Percentiles rank a stretch among this genome's conserved stretches.
Evolutionary conservation across 2,888 invertebrate species (phyloP).

Genomic region (Drosophila prostipennis): DNA sequence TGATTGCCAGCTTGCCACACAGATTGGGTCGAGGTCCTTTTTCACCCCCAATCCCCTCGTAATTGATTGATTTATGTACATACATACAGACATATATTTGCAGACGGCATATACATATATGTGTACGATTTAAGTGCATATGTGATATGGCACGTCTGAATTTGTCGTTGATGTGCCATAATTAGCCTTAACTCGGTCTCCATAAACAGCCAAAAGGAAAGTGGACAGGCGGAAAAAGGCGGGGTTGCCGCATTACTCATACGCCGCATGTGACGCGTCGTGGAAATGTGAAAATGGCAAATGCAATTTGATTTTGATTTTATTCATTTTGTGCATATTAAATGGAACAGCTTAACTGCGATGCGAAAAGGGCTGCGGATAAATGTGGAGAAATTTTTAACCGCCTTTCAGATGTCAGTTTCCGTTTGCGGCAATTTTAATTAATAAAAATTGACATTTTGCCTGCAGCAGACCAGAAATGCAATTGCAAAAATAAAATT

Average conservation of each 20-base stretch:
- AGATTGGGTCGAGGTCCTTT: slow-evolving; percentile 1
- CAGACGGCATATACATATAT: not conserved
- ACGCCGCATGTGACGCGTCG: slow-evolving; percentile 35
- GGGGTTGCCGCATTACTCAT: slow-evolving; percentile 53
- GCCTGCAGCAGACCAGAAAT: slow-evolving; percentile 18
- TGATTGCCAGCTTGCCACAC: slow-evolving; percentile 59
- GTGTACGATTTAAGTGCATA: slow-evolving; percentile 3
- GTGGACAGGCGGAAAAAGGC: not conserved
- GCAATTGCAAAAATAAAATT: slow-evolving; percentile 30
- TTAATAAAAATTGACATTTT: slow-evolving; percentile 57
- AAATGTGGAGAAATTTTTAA: slow-evolving; percentile 19
- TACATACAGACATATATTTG: not conserved
- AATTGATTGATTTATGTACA: slow-evolving; percentile 26
- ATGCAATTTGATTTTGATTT: slow-evolving; percentile 49
- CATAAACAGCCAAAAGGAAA: slow-evolving; percentile 36
- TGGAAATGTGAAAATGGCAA: not conserved
- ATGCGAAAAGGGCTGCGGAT: slow-evolving; percentile 2
- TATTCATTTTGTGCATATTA: slow-evolving; percentile 45
- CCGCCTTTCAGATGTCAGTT: slow-evolving; percentile 47
- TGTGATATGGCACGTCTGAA: slow-evolving; percentile 36
- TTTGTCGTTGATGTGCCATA: slow-evolving; percentile 63
- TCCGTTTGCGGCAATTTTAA: slow-evolving; percentile 60
- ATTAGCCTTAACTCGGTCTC: slow-evolving; percentile 59
- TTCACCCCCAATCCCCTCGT: not conserved
- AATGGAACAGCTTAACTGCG: slow-evolving; percentile 20